These are phyloP conservation scores for Stichopus horrens DNA, from an alignment of 53 echinoderm and acorn worm genomes.

Conservation along the genomic window DNA sequence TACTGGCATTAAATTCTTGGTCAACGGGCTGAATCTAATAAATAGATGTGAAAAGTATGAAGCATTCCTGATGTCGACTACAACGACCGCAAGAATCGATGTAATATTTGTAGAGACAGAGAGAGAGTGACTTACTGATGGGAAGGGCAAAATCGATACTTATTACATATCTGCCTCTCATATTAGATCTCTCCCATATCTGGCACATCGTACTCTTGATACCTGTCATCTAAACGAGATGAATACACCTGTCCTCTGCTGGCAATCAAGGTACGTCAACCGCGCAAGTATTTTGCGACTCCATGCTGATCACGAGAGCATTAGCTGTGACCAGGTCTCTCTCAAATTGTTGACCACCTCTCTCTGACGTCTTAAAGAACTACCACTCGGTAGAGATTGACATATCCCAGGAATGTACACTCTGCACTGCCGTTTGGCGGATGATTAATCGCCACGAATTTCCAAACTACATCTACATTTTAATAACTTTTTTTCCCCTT, in stretches of 20 bases:
- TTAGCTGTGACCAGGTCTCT: not conserved
- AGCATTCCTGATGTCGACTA: not conserved
- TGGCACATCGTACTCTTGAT: not conserved
- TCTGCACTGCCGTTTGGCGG: too few species aligned
- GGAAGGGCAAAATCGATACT: conserved; percentile 22
- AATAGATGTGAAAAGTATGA: conserved; percentile 1
- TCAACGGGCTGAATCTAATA: conserved; percentile 29
- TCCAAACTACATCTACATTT: too few species aligned
- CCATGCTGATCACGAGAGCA: not conserved
- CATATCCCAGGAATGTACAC: too few species aligned
- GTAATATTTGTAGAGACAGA: not conserved
- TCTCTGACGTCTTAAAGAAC: not conserved
- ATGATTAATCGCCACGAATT: too few species aligned
- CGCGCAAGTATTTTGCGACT: not conserved
- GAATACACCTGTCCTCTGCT: conserved; percentile 3
- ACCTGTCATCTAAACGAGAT: not conserved
- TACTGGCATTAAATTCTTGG: conserved; percentile 20
- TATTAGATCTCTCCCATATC: conserved; percentile 7
- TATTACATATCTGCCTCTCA: conserved; percentile 26
- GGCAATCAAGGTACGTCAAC: not conserved
- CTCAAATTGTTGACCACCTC: not conserved
- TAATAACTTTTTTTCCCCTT: too few species aligned
- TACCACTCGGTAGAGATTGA: too few species aligned
- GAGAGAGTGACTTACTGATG: not conserved
- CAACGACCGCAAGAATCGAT: not conserved